These are phyloP conservation scores for Drosophila sp. DNA, from an alignment of 1,140 invertebrate species.

Conservation along the genomic window DNA sequence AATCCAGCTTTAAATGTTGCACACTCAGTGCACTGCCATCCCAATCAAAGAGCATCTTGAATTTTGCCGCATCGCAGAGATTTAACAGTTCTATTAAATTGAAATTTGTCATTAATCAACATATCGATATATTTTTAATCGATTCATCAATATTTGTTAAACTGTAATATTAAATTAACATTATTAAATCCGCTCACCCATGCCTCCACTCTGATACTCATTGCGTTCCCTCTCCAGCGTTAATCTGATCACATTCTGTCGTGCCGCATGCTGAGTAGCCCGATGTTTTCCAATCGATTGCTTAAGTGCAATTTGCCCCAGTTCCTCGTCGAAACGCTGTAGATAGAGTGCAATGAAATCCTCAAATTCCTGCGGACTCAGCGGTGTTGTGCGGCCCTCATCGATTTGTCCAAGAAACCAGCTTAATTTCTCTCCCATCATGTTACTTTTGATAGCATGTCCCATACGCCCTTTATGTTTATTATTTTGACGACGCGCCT, in stretches of 20 bases:
- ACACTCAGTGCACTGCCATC: slow-evolving; percentile 81
- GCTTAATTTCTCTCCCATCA: slow-evolving; percentile 90
- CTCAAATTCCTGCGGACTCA: slow-evolving; percentile 86
- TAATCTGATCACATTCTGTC: slow-evolving; percentile 90
- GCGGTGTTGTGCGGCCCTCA: slow-evolving; percentile 85
- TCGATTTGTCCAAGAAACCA: slow-evolving; percentile 88
- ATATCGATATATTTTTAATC: too few species aligned
- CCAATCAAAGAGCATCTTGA: slow-evolving; percentile 77
- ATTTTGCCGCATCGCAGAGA: slow-evolving; percentile 74
- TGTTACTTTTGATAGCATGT: slow-evolving; percentile 88
- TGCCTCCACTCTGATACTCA: slow-evolving; percentile 90
- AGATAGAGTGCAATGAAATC: slow-evolving; percentile 86
- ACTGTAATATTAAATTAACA: too few species aligned
- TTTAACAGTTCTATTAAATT: slow-evolving; percentile 85
- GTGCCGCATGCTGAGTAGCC: slow-evolving; percentile 88
- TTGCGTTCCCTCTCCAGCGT: slow-evolving; percentile 88
- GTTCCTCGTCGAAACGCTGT: slow-evolving; percentile 90
- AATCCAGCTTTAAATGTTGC: slow-evolving; percentile 81
- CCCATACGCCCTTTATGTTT: slow-evolving; percentile 88
- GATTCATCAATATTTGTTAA: not conserved
- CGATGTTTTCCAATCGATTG: slow-evolving; percentile 90
- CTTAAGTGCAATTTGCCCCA: slow-evolving; percentile 90
- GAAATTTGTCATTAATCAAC: too few species aligned
- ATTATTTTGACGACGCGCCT: slow-evolving; percentile 87
- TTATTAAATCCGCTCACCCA: slow-evolving; percentile 85